Conservation (phyloP, 2,888 invertebrate genomes). For the Celastrina argiolus region DNA sequence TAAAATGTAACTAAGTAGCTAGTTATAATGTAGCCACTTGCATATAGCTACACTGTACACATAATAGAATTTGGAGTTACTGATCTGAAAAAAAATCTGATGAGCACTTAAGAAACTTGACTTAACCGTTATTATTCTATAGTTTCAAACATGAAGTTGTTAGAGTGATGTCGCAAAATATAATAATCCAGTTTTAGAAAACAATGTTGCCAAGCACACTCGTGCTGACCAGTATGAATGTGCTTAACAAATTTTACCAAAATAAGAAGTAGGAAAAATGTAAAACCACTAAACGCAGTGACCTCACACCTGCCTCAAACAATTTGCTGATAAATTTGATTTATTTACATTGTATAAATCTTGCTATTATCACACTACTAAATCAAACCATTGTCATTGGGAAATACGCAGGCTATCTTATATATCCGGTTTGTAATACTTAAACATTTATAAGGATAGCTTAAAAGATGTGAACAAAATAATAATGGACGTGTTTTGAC, state of each 20-base stretch:
- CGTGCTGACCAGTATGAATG: too few relatives aligned
- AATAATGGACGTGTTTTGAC: not conserved
- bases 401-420: constrained; percentile 15
- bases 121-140: too few relatives aligned
- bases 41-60: not conserved
- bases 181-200: too few relatives aligned
- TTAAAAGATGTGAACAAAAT: constrained; percentile 17
- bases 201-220: too few relatives aligned
- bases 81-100: too few relatives aligned
- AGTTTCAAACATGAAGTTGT: too few relatives aligned
- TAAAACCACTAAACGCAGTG: not conserved
- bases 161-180: too few relatives aligned
- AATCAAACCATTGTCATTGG: constrained; percentile 12
- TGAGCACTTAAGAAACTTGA: too few relatives aligned
- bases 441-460: constrained; percentile 15
- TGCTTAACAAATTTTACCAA: too few relatives aligned
- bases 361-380: constrained; percentile 6
- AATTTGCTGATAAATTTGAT: not conserved
- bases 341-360: not conserved
- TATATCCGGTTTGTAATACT: constrained; percentile 5
- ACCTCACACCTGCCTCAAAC: not conserved
- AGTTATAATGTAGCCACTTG: too few relatives aligned
- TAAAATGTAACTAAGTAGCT: too few relatives aligned
- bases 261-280: not conserved
- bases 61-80: not conserved